phyloP scores from a whole-genome alignment of 2,113 vertebrate genomes.

The Rafetus swinhoei region DNA sequence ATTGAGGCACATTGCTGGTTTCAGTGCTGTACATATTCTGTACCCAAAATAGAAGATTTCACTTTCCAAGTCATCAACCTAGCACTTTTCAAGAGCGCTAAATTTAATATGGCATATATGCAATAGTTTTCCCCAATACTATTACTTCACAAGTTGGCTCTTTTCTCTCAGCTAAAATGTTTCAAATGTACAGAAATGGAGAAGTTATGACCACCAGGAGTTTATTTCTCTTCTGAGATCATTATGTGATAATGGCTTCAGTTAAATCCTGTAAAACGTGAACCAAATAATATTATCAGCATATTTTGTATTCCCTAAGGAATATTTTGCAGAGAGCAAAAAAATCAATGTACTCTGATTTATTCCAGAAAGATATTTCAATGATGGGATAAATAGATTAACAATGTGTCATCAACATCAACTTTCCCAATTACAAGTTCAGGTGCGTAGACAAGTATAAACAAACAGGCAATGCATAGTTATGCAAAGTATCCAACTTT shows the following conservation, averaged over 20 bases:
- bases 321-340: slow-evolving; percentile 3
- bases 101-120: not conserved
- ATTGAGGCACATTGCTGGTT: not conserved
- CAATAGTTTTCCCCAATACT: not conserved
- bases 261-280: slow-evolving; percentile 51
- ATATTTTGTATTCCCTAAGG: not conserved
- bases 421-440: slow-evolving; percentile 24
- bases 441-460: slow-evolving; percentile 23
- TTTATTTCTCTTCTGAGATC: slow-evolving; percentile 13
- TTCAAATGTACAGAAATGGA: not conserved
- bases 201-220: not conserved
- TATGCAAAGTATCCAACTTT: slow-evolving; percentile 17
- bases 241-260: slow-evolving; percentile 45
- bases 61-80: not conserved
- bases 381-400: slow-evolving; percentile 40
- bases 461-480: slow-evolving; percentile 18
- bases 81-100: not conserved
- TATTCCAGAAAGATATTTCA: not conserved
- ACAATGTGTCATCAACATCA: slow-evolving; percentile 18
- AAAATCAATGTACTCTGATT: slow-evolving; percentile 32
- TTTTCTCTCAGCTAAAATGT: not conserved
- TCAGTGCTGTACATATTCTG: not conserved
- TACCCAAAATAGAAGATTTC: not conserved
- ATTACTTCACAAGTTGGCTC: not conserved
- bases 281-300: slow-evolving; percentile 1